phyloP scores from a whole-genome alignment of 2,888 invertebrate species.

The Drosophila barbarae region DNA sequence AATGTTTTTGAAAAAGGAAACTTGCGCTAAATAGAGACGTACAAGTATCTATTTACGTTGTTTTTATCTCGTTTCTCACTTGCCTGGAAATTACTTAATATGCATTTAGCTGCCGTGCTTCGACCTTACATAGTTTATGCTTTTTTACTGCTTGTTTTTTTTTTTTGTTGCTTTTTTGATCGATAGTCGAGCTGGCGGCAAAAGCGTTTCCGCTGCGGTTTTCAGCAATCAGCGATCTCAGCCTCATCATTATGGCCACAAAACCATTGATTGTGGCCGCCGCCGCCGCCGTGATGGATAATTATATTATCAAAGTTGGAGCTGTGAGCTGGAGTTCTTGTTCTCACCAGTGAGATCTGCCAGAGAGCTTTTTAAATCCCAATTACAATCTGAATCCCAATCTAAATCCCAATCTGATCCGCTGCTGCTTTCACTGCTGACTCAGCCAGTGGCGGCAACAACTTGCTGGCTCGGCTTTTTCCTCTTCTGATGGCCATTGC shows the following conservation, averaged over 20 bases:
- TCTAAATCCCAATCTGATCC: conserved; percentile 15
- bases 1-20: conserved; percentile 47
- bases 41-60: conserved; percentile 34
- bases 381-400: conserved; percentile 1
- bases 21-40: conserved; percentile 29
- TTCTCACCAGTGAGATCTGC: conserved; percentile 27
- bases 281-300: conserved; percentile 47
- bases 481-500: conserved; percentile 19
- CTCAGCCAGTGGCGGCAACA: conserved; percentile 5
- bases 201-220: conserved; percentile 66
- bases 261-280: conserved; percentile 44
- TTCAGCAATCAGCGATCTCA: conserved; percentile 23
- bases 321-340: conserved; percentile 5
- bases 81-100: conserved; percentile 58
- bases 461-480: conserved; percentile 21
- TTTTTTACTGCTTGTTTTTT: conserved; percentile 13
- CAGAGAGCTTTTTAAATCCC: conserved; percentile 4
- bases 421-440: conserved; percentile 64
- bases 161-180: conserved; percentile 19
- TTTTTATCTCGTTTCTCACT: conserved; percentile 41
- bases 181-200: conserved; percentile 40
- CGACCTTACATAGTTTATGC: conserved; percentile 55
- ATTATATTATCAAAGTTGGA: conserved; percentile 58
- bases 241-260: conserved; percentile 35
- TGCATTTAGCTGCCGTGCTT: conserved; percentile 63